Conservation (phyloP, 2,888 invertebrate genomes). For the Lycophotia porphyrea region DNA sequence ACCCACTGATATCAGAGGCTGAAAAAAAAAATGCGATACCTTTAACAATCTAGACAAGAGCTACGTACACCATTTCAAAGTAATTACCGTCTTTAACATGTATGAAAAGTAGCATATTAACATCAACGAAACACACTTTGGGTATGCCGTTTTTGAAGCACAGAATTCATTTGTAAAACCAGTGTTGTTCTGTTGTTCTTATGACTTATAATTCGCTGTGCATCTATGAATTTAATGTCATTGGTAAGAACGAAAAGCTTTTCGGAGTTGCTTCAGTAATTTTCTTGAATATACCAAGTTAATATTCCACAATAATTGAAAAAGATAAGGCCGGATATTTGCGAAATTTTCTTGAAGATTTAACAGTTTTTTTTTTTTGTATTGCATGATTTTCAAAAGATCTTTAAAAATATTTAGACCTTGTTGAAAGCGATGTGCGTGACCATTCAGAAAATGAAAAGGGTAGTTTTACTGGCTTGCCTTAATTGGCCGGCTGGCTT, state of each 20-base stretch:
- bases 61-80: background rate
- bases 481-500: background rate
- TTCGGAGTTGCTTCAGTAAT: background rate
- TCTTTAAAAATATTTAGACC: background rate
- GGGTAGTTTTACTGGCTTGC: background rate
- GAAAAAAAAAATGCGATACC: background rate
- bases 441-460: background rate
- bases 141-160: slow-evolving; percentile 5
- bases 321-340: background rate
- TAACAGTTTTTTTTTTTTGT: background rate
- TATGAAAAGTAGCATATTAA: background rate
- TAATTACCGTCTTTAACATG: background rate
- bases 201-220: background rate
- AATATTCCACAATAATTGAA: background rate
- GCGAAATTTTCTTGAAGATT: background rate
- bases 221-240: background rate
- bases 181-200: background rate
- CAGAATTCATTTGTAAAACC: background rate
- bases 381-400: background rate
- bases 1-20: background rate
- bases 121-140: background rate
- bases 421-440: background rate
- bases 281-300: slow-evolving; percentile 7
- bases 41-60: background rate
- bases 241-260: background rate